These are phyloP conservation scores for Drosophila cyrtoloma DNA, from an alignment of 2,888 invertebrate genomes.

Conservation along the genomic window DNA sequence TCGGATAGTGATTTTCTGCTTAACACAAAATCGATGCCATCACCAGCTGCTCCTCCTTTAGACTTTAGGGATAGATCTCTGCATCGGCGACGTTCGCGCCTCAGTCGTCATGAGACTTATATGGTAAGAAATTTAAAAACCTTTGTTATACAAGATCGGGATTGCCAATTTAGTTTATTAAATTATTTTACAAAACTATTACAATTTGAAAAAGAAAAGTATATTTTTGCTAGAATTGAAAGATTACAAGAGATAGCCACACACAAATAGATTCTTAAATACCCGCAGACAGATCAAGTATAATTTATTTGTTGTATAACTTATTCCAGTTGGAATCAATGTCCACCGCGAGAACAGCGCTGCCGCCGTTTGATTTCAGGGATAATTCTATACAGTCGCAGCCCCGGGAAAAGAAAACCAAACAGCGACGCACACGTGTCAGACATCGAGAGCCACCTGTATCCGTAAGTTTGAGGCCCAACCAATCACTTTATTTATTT, in stretches of 20 bases:
- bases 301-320: neutral
- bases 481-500: neutral
- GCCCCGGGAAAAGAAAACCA: neutral
- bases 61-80: constrained; percentile 18
- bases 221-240: neutral
- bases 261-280: neutral
- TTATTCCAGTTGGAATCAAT: neutral
- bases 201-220: neutral
- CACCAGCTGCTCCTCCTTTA: constrained; percentile 33
- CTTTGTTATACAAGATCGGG: neutral
- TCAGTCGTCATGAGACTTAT: neutral
- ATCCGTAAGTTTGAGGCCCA: constrained; percentile 15
- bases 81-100: neutral
- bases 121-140: constrained; percentile 7
- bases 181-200: neutral
- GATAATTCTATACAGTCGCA: neutral
- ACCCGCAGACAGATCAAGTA: neutral
- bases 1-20: neutral
- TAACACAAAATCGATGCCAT: neutral
- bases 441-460: constrained; percentile 4
- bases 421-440: neutral
- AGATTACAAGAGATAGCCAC: neutral
- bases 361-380: constrained; percentile 5
- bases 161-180: neutral
- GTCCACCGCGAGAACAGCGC: neutral